Percentiles rank a stretch among this genome's conserved stretches.
Evolutionary conservation across 2,113 vertebrate species (phyloP).

Genomic region (Equus quagga): DNA sequence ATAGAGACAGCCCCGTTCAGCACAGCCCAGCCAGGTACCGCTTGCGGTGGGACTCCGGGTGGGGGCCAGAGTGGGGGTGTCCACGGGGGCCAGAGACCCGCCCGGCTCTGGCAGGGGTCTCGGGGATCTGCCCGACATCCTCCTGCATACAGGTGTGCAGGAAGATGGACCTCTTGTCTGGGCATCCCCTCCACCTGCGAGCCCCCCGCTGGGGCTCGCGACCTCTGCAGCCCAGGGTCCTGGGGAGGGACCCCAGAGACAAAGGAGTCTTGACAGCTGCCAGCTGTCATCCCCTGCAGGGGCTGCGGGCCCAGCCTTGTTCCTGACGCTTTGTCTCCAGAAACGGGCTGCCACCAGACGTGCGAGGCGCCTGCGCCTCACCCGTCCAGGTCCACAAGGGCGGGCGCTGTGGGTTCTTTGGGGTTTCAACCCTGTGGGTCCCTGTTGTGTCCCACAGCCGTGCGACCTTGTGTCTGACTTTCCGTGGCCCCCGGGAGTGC

Average conservation of each 20-base stretch:
- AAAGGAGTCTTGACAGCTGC: not conserved
- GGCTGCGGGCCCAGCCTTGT: not conserved
- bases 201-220: not conserved
- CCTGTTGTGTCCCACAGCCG: not conserved
- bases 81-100: rapidly evolving
- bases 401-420: rapidly evolving
- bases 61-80: not conserved
- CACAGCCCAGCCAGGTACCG: slow-evolving; percentile 67
- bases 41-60: not conserved
- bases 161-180: rapidly evolving
- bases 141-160: rapidly evolving
- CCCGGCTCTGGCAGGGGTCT: not conserved
- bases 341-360: rapidly evolving
- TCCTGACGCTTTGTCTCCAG: not conserved
- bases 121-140: not conserved
- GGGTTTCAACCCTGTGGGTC: rapidly evolving
- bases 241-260: not conserved
- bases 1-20: slow-evolving; percentile 34
- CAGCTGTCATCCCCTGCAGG: not conserved
- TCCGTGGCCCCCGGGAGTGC: not conserved
- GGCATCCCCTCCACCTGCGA: not conserved
- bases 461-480: not conserved
- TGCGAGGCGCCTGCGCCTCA: not conserved
- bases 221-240: not conserved
- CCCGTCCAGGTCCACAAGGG: not conserved